Conservation (phyloP, 2,797 vertebrate genomes). For the Gambusia yucatana region DNA sequence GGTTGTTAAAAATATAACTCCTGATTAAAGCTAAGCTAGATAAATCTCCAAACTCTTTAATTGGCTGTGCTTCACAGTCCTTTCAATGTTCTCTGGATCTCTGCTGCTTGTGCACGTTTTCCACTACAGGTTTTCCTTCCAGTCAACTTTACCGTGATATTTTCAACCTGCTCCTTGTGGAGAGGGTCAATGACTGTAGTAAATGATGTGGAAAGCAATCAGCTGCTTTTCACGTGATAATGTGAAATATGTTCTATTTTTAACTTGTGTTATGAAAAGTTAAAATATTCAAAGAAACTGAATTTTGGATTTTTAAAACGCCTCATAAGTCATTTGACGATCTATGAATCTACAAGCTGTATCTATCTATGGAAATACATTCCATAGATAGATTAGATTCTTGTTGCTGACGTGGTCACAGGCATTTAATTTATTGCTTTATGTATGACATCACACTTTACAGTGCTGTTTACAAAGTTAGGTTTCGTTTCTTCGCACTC, state of each 20-base stretch:
- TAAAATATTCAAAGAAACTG: not conserved
- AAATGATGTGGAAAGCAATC: not conserved
- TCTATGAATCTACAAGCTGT: no score
- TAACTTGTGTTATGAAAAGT: not conserved
- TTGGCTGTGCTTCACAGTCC: not conserved
- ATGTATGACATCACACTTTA: accelerated
- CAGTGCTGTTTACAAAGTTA: not conserved
- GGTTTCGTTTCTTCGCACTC: slow-evolving; percentile 51
- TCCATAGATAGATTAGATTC: not conserved
- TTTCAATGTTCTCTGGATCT: not conserved
- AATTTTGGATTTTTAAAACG: not conserved
- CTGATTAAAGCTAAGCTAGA: not conserved
- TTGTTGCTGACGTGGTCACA: not conserved
- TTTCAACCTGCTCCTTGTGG: not conserved
- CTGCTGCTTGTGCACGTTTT: not conserved
- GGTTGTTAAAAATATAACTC: not conserved
- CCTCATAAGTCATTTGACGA: not conserved
- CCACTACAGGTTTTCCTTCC: not conserved
- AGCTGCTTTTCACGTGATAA: not conserved
- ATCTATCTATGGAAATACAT: no score
- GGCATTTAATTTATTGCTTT: not conserved
- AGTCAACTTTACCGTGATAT: not conserved
- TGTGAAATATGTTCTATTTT: not conserved
- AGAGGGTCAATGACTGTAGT: not conserved
- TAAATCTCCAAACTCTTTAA: not conserved